Conservation (phyloP, 1,140 invertebrate species). For the Paramacrobiotus metropolitanus region DNA sequence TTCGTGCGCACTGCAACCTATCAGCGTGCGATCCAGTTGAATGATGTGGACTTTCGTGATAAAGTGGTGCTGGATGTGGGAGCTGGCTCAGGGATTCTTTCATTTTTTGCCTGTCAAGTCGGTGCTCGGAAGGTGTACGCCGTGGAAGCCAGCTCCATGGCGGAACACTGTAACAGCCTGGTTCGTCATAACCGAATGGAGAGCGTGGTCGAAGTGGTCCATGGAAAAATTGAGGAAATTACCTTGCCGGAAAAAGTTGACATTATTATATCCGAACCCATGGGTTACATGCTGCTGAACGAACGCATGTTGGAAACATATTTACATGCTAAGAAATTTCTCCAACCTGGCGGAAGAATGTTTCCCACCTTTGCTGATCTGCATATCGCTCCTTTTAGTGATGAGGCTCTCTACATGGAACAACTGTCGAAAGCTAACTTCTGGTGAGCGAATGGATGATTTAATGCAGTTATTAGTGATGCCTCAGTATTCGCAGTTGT, state of each 20-base stretch:
- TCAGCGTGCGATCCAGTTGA: slow-evolving; percentile 81
- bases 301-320: slow-evolving; percentile 98
- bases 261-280: slow-evolving; percentile 93
- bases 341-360: slow-evolving; percentile 75
- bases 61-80: slow-evolving; percentile 83
- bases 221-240: slow-evolving; percentile 96
- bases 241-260: slow-evolving; percentile 81
- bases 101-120: slow-evolving; percentile 92
- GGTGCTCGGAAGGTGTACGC: slow-evolving; percentile 91
- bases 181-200: slow-evolving; percentile 69
- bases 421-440: slow-evolving; percentile 96
- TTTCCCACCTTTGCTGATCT: slow-evolving; percentile 86
- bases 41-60: slow-evolving; percentile 64
- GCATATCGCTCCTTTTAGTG: slow-evolving; percentile 92
- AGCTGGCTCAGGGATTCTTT: slow-evolving; percentile 85
- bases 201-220: slow-evolving; percentile 65
- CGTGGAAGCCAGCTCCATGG: slow-evolving; percentile 95
- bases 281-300: slow-evolving; percentile 99
- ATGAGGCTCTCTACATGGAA: slow-evolving; percentile 92
- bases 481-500: too few relatives aligned
- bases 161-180: slow-evolving; percentile 74
- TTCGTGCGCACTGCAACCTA: slow-evolving; percentile 95
- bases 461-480: too few relatives aligned
- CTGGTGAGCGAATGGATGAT: too few relatives aligned
- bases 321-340: slow-evolving; percentile 92